Base-by-base conservation (phyloP, 2,797 vertebrate species). In the Clarias laeviceps region DNA sequence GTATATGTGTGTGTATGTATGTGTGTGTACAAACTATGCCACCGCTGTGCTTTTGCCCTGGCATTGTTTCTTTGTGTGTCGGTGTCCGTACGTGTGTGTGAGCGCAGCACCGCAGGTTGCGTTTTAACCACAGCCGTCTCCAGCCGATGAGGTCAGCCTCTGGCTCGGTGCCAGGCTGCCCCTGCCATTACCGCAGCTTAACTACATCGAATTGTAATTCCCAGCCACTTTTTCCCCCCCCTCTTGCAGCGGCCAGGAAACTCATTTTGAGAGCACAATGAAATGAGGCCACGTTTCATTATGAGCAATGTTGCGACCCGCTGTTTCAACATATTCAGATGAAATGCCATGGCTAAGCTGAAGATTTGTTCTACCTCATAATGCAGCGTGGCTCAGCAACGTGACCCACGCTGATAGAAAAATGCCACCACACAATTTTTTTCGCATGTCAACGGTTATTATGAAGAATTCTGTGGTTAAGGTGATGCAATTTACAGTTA, bases 201-300 rank as follows among this genome's bases (percentile, higher is more conserved):
- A 93, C 88, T 91, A 91, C 91, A 91, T 89, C 89, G 90, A 92
- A 92, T 93, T 94, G 89, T 92, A 92, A 91, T 94, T 94, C 93
- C 89, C 90, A 85, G 88, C 85, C 82, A 65, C 85, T 90, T 81
- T 37, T 91, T 90, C 2, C 57, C 32, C 18, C 24, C 9, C 20
- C 40, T 22, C 40, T 64, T 92, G 82, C 76, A 90, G 84, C 91
- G 83, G 88, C 90, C 82, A 82, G 90, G 90, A 93, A 94, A 94
- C 90, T 90, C 89, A 93, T 94, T 94, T 93, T 89, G 80, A 22
- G 40, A 90, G 87, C 88, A 93, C 89, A 93, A 91, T 92, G 88
- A 93, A 93, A 92, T 90, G 87, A 90, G 89, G 70, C 65, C 81
- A 85, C 86, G 90, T 92, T 91, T 90, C 88, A 91, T 92, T 90